Conservation (phyloP, 2,113 vertebrate genomes). For the Peromyscus maniculatus region DNA sequence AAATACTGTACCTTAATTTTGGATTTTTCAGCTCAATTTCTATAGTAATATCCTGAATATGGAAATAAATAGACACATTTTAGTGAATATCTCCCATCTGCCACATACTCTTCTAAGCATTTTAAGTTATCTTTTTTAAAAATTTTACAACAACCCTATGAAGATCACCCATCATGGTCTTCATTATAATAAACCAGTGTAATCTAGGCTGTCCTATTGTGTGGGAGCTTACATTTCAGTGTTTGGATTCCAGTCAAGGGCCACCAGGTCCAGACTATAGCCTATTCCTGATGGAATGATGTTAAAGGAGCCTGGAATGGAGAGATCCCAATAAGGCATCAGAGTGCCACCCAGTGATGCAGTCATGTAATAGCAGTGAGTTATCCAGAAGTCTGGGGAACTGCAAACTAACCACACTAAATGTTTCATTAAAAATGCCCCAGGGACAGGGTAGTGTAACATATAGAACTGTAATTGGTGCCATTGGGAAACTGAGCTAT, state of each 20-base stretch:
- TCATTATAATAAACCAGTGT: background rate
- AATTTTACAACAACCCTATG: background rate
- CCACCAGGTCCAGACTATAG: background rate
- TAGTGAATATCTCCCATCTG: background rate
- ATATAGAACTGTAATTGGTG: background rate
- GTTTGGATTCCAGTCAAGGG: background rate
- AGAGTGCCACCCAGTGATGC: slow-evolving; percentile 68
- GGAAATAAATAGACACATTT: background rate
- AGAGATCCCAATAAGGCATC: slow-evolving; percentile 18
- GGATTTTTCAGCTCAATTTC: background rate
- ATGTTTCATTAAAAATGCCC: background rate
- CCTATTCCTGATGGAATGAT: background rate
- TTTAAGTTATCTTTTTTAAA: background rate
- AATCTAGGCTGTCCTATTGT: background rate
- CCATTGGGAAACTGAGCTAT: background rate
- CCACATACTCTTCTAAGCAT: background rate
- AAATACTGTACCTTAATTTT: background rate
- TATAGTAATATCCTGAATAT: background rate
- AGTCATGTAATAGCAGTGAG: slow-evolving; percentile 31
- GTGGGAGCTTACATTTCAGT: background rate
- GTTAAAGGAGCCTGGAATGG: background rate
- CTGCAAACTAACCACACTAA: background rate
- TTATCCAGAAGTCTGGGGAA: background rate
- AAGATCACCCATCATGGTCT: background rate
- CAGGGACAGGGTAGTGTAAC: background rate